Evolutionary conservation across 2,797 vertebrate species (phyloP).

Genomic region (Oryzias dopingdopingensis): DNA sequence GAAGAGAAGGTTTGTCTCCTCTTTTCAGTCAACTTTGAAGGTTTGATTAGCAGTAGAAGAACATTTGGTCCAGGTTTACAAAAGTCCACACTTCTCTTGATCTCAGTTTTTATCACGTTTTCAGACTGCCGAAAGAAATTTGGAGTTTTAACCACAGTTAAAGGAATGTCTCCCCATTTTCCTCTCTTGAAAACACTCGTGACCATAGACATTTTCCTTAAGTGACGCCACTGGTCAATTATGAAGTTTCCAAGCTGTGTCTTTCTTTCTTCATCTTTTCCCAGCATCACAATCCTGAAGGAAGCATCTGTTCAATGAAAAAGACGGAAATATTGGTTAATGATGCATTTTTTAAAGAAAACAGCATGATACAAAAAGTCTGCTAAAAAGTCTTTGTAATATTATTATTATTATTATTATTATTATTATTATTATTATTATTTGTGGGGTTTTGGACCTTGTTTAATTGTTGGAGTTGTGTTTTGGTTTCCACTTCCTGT

Average conservation of each 20-base stretch:
- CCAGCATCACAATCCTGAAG: conserved; percentile 1
- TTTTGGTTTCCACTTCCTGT: too few relatives aligned
- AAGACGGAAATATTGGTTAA: not conserved
- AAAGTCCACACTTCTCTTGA: conserved; percentile 3
- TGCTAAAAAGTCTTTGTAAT: too few relatives aligned
- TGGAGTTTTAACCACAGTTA: conserved; percentile 14
- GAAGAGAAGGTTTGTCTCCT: conserved; percentile 1
- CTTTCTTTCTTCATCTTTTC: not conserved
- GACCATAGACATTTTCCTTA: not conserved
- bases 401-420: too few relatives aligned
- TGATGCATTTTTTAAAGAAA: too few relatives aligned
- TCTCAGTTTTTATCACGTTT: not conserved
- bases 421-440: too few relatives aligned
- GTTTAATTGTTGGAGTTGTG: too few relatives aligned
- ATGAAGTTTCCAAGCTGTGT: not conserved
- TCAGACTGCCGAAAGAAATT: conserved; percentile 7
- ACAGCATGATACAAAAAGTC: not conserved
- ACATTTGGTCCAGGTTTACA: conserved; percentile 18
- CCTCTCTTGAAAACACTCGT: not conserved
- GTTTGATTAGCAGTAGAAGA: conserved; percentile 23
- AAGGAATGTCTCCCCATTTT: not conserved
- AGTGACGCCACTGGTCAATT: rapidly evolving
- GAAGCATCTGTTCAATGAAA: not conserved
- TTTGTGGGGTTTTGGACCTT: too few relatives aligned
- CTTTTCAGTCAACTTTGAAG: conserved; percentile 1